These are phyloP conservation scores for Cyclargus thomasi DNA, from an alignment of 1,140 invertebrate species.

Conservation along the genomic window DNA sequence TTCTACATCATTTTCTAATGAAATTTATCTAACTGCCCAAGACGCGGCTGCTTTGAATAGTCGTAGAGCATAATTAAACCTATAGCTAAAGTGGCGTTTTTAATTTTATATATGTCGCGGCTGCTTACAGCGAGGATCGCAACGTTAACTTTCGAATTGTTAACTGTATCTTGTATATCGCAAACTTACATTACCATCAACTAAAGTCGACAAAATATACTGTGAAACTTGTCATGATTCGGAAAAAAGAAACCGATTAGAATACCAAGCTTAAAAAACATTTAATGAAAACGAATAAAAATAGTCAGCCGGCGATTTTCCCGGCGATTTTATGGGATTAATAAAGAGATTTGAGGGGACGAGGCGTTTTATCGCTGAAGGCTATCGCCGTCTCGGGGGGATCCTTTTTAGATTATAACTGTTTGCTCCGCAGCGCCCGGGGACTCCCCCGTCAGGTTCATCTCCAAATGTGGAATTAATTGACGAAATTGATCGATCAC, in stretches of 20 bases:
- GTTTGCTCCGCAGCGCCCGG: not conserved
- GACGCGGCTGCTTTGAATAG: too few species aligned
- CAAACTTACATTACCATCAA: too few species aligned
- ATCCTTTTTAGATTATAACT: constrained; percentile 3
- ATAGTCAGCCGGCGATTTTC: not conserved
- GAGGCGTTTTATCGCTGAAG: not conserved
- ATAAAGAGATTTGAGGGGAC: not conserved
- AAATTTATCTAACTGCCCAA: too few species aligned
- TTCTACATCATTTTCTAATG: too few species aligned
- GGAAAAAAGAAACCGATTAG: not conserved
- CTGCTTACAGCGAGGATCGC: too few species aligned
- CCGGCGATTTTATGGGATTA: not conserved
- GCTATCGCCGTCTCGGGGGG: not conserved
- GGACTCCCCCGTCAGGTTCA: not conserved
- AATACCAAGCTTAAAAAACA: not conserved
- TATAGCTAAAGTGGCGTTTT: too few species aligned
- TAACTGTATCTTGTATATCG: too few species aligned
- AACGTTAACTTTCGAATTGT: too few species aligned
- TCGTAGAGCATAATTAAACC: too few species aligned
- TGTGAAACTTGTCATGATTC: not conserved
- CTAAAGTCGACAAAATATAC: too few species aligned
- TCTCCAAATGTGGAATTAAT: not conserved
- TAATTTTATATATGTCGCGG: too few species aligned
- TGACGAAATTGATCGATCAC: not conserved
- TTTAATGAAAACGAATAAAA: constrained; percentile 4